Evolutionary conservation across 2,797 vertebrate species (phyloP).

Genomic region (Nyctalus aviator): DNA sequence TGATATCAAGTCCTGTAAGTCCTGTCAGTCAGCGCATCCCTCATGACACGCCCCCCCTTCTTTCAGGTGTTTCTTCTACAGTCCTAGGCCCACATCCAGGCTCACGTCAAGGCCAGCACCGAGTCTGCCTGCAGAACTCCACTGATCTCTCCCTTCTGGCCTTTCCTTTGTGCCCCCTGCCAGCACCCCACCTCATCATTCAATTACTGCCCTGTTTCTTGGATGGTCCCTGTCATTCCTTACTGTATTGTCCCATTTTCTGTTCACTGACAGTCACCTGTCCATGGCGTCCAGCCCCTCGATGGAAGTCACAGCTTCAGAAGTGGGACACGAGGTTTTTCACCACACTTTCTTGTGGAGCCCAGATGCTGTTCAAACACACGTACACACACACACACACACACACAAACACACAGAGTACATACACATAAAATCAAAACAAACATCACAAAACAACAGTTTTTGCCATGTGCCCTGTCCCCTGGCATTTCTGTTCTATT

Average conservation of each 20-base stretch:
- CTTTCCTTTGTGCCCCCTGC: not conserved
- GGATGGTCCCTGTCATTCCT: fast-evolving
- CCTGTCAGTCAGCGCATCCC: fast-evolving
- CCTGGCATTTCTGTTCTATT: fast-evolving
- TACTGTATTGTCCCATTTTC: too few species aligned
- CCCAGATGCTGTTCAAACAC: not conserved
- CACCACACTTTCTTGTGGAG: not conserved
- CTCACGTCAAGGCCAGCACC: not conserved
- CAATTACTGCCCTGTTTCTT: fast-evolving
- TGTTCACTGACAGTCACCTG: fast-evolving
- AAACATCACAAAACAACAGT: not conserved
- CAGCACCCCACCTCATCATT: fast-evolving
- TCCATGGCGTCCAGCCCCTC: fast-evolving
- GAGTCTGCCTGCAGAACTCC: fast-evolving
- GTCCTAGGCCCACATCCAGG: not conserved
- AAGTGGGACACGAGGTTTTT: fast-evolving
- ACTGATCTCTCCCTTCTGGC: fast-evolving
- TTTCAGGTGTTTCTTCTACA: fast-evolving
- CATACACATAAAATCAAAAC: not conserved
- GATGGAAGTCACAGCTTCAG: not conserved
- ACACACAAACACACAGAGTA: fast-evolving
- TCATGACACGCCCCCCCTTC: fast-evolving
- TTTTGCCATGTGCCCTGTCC: fast-evolving
- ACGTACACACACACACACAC: too few species aligned
- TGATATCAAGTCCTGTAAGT: too few species aligned